phyloP scores from a whole-genome alignment of 2,888 invertebrate genomes.

The Poecilus cupreus region DNA sequence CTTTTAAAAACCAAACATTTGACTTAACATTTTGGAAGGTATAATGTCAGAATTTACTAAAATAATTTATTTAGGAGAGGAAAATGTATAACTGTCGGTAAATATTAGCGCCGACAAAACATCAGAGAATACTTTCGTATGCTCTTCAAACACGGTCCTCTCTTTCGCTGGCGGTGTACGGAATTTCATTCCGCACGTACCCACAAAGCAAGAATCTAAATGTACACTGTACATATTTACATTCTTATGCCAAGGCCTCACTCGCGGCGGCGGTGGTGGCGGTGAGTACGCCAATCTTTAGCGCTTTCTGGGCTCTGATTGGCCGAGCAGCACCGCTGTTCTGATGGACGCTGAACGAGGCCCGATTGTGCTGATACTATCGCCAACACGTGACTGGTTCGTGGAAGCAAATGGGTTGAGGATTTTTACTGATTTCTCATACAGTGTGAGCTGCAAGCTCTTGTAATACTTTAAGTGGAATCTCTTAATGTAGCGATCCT shows the following conservation, averaged over 20 bases:
- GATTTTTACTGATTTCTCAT: too few relatives aligned
- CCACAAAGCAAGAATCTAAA: constrained; percentile 70
- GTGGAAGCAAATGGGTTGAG: too few relatives aligned
- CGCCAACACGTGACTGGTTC: too few relatives aligned
- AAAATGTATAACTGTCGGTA: constrained; percentile 74
- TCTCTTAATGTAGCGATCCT: too few relatives aligned
- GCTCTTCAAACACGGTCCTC: constrained; percentile 70
- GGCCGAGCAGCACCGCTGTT: not conserved
- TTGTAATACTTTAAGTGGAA: too few relatives aligned
- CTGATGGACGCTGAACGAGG: not conserved
- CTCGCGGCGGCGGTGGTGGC: constrained; percentile 16
- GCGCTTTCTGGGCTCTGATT: constrained; percentile 18
- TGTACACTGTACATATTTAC: constrained; percentile 68
- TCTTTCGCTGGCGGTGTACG: constrained; percentile 64
- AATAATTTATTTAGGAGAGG: constrained; percentile 73
- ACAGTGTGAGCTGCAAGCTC: too few relatives aligned
- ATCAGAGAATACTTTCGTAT: constrained; percentile 71
- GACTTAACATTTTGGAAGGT: constrained; percentile 70
- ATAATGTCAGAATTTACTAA: constrained; percentile 73
- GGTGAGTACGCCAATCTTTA: not conserved
- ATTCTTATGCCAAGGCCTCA: constrained; percentile 49
- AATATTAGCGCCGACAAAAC: constrained; percentile 73
- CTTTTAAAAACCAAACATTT: constrained; percentile 69
- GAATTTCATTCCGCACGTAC: constrained; percentile 71
- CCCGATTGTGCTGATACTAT: not conserved